Conservation (phyloP, 2,888 invertebrate species). For the Onthophagus sagittarius region DNA sequence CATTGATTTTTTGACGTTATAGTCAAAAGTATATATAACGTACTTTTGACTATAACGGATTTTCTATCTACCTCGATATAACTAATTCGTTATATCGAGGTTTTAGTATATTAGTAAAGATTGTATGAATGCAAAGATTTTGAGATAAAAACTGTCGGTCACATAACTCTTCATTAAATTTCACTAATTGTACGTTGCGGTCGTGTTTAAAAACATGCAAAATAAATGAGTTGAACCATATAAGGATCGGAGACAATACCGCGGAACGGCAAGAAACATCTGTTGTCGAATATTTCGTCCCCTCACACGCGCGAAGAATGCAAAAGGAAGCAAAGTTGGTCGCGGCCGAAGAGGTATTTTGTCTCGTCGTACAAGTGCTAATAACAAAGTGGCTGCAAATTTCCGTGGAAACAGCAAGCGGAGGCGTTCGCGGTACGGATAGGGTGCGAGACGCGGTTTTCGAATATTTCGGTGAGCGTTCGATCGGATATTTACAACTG, state of each 20-base stretch:
- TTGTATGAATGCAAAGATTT: background rate
- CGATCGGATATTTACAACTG: conserved; percentile 44
- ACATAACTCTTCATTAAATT: background rate
- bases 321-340: background rate
- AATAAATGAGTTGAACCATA: background rate
- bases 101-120: too few relatives aligned
- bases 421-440: conserved; percentile 13
- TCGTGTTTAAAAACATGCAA: background rate
- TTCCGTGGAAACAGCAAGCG: conserved; percentile 1
- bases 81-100: too few relatives aligned
- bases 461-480: conserved; percentile 23
- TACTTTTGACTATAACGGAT: too few relatives aligned
- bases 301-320: conserved; percentile 6
- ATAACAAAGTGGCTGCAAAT: conserved; percentile 19
- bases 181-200: background rate
- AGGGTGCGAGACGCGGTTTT: conserved; percentile 15
- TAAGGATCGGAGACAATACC: conserved; percentile 4
- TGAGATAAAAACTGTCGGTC: background rate
- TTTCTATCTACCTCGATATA: too few relatives aligned
- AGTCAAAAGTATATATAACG: too few relatives aligned
- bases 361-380: conserved; percentile 19
- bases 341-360: conserved; percentile 13
- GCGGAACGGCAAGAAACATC: conserved; percentile 9
- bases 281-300: conserved; percentile 8
- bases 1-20: too few relatives aligned